These are phyloP conservation scores for Bucorvus abyssinicus DNA, from an alignment of 2,797 vertebrate species.

Conservation along the genomic window DNA sequence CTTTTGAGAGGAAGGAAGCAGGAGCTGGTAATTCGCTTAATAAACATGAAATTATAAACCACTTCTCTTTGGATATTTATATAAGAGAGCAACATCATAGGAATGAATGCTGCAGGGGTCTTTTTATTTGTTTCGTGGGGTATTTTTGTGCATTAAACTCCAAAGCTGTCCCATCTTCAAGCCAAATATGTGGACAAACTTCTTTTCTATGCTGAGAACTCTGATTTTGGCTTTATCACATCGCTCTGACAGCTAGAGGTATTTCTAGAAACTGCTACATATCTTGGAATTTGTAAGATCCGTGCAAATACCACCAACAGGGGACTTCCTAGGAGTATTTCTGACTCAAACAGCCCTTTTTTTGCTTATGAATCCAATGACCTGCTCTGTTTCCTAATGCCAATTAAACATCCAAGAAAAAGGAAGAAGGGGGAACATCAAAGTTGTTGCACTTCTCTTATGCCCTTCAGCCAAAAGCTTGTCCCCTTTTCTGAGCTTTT, in stretches of 20 bases:
- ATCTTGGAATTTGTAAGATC: not conserved
- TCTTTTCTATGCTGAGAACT: not conserved
- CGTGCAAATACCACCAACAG: not conserved
- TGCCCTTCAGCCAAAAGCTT: constrained; percentile 36
- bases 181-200: rapidly evolving
- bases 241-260: not conserved
- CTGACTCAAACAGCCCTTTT: constrained; percentile 1
- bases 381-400: not conserved
- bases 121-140: not conserved
- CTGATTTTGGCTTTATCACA: not conserved
- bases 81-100: not conserved
- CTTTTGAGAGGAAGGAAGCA: not conserved
- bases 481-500: constrained; percentile 47
- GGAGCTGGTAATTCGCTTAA: not conserved
- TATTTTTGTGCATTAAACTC: not conserved
- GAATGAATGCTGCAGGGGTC: not conserved
- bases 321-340: constrained; percentile 3
- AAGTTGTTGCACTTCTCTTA: constrained; percentile 22
- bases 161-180: not conserved
- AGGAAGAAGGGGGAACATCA: not conserved
- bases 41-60: not conserved
- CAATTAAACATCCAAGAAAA: constrained; percentile 27
- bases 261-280: not conserved
- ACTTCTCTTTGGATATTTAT: not conserved
- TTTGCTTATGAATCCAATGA: not conserved